Evolutionary conservation across 2,888 invertebrate genomes (phyloP).

Genomic region (Campoplex nolae): DNA sequence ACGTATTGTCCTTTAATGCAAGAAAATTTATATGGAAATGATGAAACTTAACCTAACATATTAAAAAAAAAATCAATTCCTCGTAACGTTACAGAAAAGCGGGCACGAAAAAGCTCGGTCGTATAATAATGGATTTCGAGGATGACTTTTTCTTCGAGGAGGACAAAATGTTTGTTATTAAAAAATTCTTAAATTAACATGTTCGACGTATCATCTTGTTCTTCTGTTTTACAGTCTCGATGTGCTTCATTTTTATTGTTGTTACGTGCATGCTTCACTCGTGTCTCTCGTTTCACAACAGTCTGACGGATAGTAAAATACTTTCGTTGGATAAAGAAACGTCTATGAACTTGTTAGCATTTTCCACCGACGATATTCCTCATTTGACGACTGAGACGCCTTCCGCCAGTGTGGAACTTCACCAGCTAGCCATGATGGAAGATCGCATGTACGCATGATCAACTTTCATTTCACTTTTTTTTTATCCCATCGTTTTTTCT

Average conservation of each 20-base stretch:
- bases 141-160: conserved; percentile 84
- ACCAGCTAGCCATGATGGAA: conserved; percentile 80
- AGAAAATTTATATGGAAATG: background rate
- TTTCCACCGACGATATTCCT: conserved; percentile 65
- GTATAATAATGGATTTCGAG: conserved; percentile 80
- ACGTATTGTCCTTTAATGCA: background rate
- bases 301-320: conserved; percentile 72
- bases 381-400: conserved; percentile 71
- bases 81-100: conserved; percentile 47
- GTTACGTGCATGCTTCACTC: conserved; percentile 79
- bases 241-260: conserved; percentile 77
- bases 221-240: conserved; percentile 63
- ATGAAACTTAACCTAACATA: conserved; percentile 42
- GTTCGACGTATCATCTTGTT: conserved; percentile 15
- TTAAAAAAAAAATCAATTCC: conserved; percentile 6
- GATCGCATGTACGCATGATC: conserved; percentile 84
- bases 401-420: conserved; percentile 75
- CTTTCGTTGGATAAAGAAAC: conserved; percentile 63
- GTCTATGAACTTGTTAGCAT: conserved; percentile 64
- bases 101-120: conserved; percentile 14
- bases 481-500: conserved; percentile 55
- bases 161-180: conserved; percentile 83
- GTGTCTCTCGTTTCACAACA: conserved; percentile 75
- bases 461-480: conserved; percentile 61
- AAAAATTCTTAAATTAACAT: conserved; percentile 22